Base-by-base conservation (phyloP, 2,888 invertebrate genomes). In the Orchesellides sinensis region DNA sequence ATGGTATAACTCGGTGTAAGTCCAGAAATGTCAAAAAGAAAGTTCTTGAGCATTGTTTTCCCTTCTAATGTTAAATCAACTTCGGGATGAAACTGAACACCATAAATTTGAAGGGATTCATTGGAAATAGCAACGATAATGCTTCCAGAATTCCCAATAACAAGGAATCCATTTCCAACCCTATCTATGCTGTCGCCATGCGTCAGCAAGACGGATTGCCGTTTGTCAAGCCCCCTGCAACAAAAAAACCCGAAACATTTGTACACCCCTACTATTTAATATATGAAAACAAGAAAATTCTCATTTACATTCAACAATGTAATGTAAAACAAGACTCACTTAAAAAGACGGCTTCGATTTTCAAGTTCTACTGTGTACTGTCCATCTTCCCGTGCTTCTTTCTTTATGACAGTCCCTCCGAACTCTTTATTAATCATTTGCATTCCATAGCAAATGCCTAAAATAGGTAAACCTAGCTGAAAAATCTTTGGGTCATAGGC, bases 381-480 rank as follows among this genome's bases (percentile, higher is more conserved):
- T 27, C 98, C 98, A 91, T 99, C 98, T 91, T 99, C 99, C 85
- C 99, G 92, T 1, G 94, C 93, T 81, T 95, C 95, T 90, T 96
- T 97, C 88, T 95, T 93, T 63, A 94, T 92, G 45, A 99, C 97
- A 1, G 95, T 94, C 1, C 99, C 99, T 0, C 97, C 97, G 89
- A 97, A 98, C 91, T 98, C 97, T 91, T 98, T 98, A 91, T 99
- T 99, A 92, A 99, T 93, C 95, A 99, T 95, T 92, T 99, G 99
- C 96, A 99, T 97, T 56, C 99, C 99, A 92, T 99, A 99, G 91
- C 99, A 99, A 89, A 99, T 99, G 89, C 99, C 99, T 92, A 92
- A 83, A 86, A 89, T 95, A 5, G 99, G 99, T 88, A 99, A 92
- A 87, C 97, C 98, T 90, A 97, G 95, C 91, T 95, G 94, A 91